These are phyloP conservation scores for Ypsolopha scabrella DNA, from an alignment of 2,888 invertebrate species.

Conservation along the genomic window DNA sequence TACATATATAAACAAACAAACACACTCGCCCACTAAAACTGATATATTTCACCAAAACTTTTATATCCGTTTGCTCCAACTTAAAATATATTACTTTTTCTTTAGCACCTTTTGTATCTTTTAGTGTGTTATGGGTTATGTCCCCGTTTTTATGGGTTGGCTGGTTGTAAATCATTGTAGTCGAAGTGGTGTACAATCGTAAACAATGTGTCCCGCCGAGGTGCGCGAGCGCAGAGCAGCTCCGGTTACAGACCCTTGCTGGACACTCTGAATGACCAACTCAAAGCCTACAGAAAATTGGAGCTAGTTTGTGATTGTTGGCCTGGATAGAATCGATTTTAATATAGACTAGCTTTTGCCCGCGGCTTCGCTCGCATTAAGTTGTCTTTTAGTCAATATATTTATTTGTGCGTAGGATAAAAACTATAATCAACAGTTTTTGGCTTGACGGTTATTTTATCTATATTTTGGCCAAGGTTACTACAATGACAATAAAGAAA, in stretches of 20 bases:
- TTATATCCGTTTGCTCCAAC: constrained; percentile 63
- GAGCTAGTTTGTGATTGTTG: background rate
- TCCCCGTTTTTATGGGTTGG: constrained; percentile 64
- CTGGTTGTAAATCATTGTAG: constrained; percentile 68
- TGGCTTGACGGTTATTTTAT: too few relatives aligned
- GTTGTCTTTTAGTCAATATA: too few relatives aligned
- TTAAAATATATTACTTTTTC: constrained; percentile 68
- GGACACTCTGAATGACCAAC: background rate
- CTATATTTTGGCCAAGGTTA: too few relatives aligned
- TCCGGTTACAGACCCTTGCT: constrained; percentile 3
- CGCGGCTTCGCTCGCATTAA: too few relatives aligned
- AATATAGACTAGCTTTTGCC: too few relatives aligned
- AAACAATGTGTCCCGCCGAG: constrained; percentile 55
- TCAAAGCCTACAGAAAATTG: background rate
- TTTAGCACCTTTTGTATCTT: constrained; percentile 70
- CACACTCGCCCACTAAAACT: constrained; percentile 56
- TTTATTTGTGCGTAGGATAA: too few relatives aligned
- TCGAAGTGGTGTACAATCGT: constrained; percentile 59
- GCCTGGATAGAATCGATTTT: background rate
- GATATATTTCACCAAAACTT: constrained; percentile 66
- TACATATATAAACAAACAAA: constrained; percentile 58
- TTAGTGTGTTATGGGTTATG: constrained; percentile 60
- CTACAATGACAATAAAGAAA: too few relatives aligned
- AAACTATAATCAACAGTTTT: too few relatives aligned
- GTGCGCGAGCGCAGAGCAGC: constrained; percentile 13